Evolutionary conservation across 2,113 vertebrate species (phyloP), one percentile per base, ranked within the genome.

Genomic region (Macrotus californicus): DNA sequence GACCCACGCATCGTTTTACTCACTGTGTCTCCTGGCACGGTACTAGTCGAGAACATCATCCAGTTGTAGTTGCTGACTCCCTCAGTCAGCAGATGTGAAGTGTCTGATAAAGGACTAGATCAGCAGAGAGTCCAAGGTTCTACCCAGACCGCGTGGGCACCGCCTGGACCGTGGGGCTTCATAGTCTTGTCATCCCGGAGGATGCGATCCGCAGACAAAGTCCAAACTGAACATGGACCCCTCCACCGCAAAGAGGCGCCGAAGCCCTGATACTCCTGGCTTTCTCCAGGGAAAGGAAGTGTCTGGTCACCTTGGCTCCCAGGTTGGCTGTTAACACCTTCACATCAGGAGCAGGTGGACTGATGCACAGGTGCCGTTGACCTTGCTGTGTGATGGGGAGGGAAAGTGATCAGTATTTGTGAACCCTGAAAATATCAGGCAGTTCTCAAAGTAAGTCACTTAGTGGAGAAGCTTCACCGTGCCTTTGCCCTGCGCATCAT

Each of bases 21-120:
- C 15, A 1, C 29, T 41, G 19, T 48, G 19, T 46, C 82, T 67
- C 22, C 12, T 18, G 12, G 76, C 39, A 7, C 14, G 34, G 3
- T 0, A 12, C 46, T 36, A 39, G 24, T 36, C 4, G 0, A 93
- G 36, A 56, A 84, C 50, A n/a, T 16, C 7, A 70, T 29, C 21
- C 11, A 10, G 0, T 1, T 7, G 46, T 48, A n/a, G 21, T 34
- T 6, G 0, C 19, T 72, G 11, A 22, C n/a, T 31, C 18, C 14
- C 36, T 70, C 36, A 34, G 83, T 56, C 90, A 50, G 52, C 69
- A 91, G 22, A 41, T n/a, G 24, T 1, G 64, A 48, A 43, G 1
- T 59, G 9, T 15, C 64, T 31, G 26, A 19, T 54, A 64, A n/a
- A 79, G 22, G 14, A 46, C 34, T 24, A n/a, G 59, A 34, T 87